These are phyloP conservation scores for Heterotilapia buettikoferi DNA, from an alignment of 2,113 vertebrate genomes.

Conservation along the genomic window DNA sequence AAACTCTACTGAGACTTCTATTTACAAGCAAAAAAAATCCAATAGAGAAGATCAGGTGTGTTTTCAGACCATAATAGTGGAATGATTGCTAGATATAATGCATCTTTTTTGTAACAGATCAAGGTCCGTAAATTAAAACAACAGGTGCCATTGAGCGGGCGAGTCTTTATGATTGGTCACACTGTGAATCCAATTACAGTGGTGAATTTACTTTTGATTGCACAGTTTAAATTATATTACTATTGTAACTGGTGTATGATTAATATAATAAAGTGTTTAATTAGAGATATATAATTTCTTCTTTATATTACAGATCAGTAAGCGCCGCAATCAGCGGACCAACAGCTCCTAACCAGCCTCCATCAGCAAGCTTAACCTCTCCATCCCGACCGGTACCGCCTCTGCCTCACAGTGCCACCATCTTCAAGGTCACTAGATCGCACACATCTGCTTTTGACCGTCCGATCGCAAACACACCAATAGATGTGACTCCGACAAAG, in stretches of 20 bases:
- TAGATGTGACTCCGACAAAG: not conserved
- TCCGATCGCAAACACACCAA: not conserved
- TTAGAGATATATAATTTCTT: not conserved
- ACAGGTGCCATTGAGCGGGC: not conserved
- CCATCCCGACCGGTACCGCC: conserved; percentile 40
- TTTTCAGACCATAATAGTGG: not conserved
- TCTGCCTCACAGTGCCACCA: conserved; percentile 50
- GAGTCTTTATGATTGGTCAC: not conserved
- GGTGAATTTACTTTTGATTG: conserved; percentile 1
- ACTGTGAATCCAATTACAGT: not conserved
- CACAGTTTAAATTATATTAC: not conserved
- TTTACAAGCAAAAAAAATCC: conserved; percentile 83
- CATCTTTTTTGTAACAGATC: not conserved
- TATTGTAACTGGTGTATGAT: not conserved
- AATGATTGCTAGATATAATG: not conserved
- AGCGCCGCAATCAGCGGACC: conserved; percentile 39
- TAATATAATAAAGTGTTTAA: not conserved
- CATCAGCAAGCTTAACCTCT: conserved; percentile 25
- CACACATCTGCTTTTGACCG: not conserved
- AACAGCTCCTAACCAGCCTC: conserved; percentile 38
- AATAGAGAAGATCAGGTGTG: conserved; percentile 88
- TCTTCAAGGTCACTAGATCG: conserved; percentile 65
- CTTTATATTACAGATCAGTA: conserved; percentile 58
- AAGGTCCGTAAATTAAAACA: not conserved
- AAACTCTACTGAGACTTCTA: conserved; percentile 75